These are phyloP conservation scores for Pitta sordida DNA, from an alignment of 2,113 vertebrate genomes.

Conservation along the genomic window DNA sequence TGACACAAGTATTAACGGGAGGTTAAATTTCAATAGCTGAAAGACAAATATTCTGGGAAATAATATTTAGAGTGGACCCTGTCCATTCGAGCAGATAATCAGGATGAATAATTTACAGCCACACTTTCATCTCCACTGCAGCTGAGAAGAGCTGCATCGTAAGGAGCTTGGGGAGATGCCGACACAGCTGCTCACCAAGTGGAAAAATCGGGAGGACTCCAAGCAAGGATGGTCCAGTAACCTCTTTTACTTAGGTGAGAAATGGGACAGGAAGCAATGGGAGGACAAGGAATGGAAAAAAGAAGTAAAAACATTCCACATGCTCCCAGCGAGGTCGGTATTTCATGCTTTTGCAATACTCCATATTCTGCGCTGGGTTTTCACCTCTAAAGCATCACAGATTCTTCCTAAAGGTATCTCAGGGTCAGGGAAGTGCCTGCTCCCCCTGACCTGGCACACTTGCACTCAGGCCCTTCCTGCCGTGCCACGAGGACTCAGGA, in stretches of 20 bases:
- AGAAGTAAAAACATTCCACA: background rate
- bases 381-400: background rate
- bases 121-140: constrained; percentile 63
- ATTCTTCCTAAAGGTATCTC: background rate
- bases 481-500: fast-evolving
- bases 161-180: constrained; percentile 81
- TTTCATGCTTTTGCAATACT: background rate
- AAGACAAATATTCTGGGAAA: constrained; percentile 56
- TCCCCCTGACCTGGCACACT: background rate
- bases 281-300: background rate
- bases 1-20: background rate
- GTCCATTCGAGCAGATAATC: constrained; percentile 67
- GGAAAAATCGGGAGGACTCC: constrained; percentile 46
- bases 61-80: constrained; percentile 43
- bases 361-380: background rate
- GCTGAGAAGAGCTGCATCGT: constrained; percentile 71
- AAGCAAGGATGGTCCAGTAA: constrained; percentile 45
- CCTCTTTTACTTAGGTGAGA: background rate
- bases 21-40: constrained; percentile 37
- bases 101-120: constrained; percentile 79
- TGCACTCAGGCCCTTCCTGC: background rate
- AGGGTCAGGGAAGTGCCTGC: background rate
- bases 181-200: constrained; percentile 74
- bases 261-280: background rate
- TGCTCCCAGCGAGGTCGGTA: background rate